phyloP scores from a whole-genome alignment of 2,113 vertebrate species.

The Prietella phreatophila region DNA sequence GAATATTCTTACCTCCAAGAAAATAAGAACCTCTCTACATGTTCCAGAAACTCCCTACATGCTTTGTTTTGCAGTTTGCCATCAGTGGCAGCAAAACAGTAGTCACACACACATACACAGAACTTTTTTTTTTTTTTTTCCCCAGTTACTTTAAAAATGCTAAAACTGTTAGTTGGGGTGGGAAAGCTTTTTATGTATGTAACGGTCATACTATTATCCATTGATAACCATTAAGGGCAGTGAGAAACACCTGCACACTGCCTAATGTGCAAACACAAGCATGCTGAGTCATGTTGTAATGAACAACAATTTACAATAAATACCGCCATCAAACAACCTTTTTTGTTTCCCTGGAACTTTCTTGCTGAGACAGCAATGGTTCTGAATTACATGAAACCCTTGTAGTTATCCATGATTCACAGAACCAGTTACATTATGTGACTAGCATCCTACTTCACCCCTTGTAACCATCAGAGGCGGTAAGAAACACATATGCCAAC shows the following conservation, averaged over 20 bases:
- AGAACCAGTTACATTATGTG: not conserved
- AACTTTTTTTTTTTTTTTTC: not conserved
- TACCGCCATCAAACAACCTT: not conserved
- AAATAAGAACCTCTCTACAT: not conserved
- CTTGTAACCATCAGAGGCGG: not conserved
- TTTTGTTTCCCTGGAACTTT: too few species aligned
- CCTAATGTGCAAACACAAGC: not conserved
- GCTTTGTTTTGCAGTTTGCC: not conserved
- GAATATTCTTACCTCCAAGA: not conserved
- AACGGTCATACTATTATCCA: not conserved
- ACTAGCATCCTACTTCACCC: not conserved
- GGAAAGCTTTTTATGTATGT: not conserved
- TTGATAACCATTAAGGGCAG: not conserved
- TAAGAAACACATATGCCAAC: not conserved
- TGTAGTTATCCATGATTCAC: not conserved
- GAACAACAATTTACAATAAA: not conserved
- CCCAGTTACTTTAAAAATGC: too few species aligned
- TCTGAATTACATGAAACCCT: not conserved
- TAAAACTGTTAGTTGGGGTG: not conserved
- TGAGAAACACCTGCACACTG: not conserved
- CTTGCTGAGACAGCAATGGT: not conserved
- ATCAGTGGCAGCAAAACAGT: not conserved
- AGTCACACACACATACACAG: not conserved
- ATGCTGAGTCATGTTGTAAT: not conserved
- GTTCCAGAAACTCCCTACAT: not conserved